Percentiles rank a stretch among this genome's conserved stretches.
Conservation (phyloP, 1,140 invertebrate genomes). For the Drosophila seguyi region DNA sequence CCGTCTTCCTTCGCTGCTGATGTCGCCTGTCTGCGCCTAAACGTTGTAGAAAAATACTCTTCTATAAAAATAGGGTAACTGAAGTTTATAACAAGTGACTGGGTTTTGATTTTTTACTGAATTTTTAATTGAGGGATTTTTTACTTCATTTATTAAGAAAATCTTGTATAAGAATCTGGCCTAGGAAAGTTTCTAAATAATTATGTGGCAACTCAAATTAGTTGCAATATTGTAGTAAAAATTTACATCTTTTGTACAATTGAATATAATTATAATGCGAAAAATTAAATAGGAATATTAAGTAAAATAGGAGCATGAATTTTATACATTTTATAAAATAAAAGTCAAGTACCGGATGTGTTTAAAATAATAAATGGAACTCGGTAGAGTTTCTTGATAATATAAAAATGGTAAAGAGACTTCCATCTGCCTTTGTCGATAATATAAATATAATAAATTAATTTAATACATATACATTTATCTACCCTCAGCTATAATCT, state of each 20-base stretch:
- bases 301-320: not conserved
- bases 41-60: conserved; percentile 33
- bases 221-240: not conserved
- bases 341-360: too few relatives aligned
- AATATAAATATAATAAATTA: not conserved
- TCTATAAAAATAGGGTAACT: not conserved
- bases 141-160: not conserved
- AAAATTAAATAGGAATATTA: not conserved
- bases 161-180: too few relatives aligned
- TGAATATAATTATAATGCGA: not conserved
- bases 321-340: not conserved
- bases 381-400: not conserved
- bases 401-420: not conserved
- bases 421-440: too few relatives aligned
- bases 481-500: not conserved
- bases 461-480: not conserved
- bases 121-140: not conserved
- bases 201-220: not conserved
- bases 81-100: not conserved
- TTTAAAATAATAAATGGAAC: not conserved
- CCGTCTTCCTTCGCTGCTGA: conserved; percentile 12
- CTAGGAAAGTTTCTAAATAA: not conserved
- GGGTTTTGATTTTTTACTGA: not conserved
- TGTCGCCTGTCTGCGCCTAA: conserved; percentile 60
- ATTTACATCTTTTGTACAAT: not conserved